phyloP scores from a whole-genome alignment of 2,888 invertebrate species.

The Drosophila rellima region DNA sequence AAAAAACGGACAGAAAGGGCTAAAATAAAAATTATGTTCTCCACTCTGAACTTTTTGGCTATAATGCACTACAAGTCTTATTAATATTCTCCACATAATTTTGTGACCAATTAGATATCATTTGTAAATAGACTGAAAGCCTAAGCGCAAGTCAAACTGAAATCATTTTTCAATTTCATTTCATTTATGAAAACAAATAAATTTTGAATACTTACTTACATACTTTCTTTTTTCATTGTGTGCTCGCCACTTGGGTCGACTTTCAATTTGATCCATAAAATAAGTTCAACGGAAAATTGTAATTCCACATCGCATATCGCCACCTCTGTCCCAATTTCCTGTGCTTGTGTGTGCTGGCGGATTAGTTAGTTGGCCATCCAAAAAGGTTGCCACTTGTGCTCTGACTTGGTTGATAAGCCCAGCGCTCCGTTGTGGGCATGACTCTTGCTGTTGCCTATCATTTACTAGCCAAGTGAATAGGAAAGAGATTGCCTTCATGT shows the following conservation, averaged over 20 bases:
- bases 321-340: conserved; percentile 1
- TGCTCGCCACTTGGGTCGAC: conserved; percentile 37
- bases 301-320: conserved; percentile 13
- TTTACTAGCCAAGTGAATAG: conserved; percentile 39
- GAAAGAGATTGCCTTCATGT: conserved; percentile 16
- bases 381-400: conserved; percentile 20
- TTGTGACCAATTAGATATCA: not conserved
- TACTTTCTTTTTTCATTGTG: conserved; percentile 40
- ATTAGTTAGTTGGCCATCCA: conserved; percentile 44
- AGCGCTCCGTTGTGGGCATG: conserved; percentile 30
- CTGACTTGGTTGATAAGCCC: conserved; percentile 20
- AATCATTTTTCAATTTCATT: conserved; percentile 70
- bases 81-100: not conserved
- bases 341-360: conserved; percentile 8
- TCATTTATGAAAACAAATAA: conserved; percentile 60
- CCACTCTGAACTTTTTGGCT: not conserved
- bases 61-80: not conserved
- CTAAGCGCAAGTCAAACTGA: conserved; percentile 17
- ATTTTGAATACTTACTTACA: conserved; percentile 70
- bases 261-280: conserved; percentile 63
- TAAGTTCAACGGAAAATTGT: conserved; percentile 54
- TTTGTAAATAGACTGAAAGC: conserved; percentile 15
- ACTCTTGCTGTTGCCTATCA: conserved; percentile 31
- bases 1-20: not conserved
- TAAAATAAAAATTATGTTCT: not conserved